Percentiles rank a stretch among this genome's conserved stretches.
Conservation (phyloP, 1,140 invertebrate species). For the Drosophila paulistorum region DNA sequence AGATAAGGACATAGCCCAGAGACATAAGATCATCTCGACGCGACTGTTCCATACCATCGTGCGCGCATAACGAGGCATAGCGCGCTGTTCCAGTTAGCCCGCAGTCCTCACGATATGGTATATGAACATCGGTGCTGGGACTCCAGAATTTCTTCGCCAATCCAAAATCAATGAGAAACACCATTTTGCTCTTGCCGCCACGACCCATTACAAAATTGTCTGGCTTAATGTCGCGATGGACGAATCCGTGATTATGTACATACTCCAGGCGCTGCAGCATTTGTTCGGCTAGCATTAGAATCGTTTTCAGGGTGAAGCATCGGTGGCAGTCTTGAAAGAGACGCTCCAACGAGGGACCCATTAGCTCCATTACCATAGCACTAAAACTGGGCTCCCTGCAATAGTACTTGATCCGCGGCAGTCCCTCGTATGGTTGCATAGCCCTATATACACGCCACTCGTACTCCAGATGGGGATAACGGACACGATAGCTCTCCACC, state of each 20-base stretch:
- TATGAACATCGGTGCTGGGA: constrained; percentile 92
- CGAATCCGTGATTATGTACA: constrained; percentile 97
- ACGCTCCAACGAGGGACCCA: constrained; percentile 97
- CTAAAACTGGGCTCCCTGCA: constrained; percentile 95
- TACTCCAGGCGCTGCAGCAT: constrained; percentile 95
- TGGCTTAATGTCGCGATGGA: constrained; percentile 97
- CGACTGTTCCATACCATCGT: constrained; percentile 94
- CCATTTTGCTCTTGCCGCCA: constrained; percentile 95
- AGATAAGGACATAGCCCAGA: constrained; percentile 97
- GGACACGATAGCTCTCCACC: constrained; percentile 93
- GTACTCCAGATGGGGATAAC: constrained; percentile 96
- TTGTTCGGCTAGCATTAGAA: constrained; percentile 97
- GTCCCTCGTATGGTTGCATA: constrained; percentile 94
- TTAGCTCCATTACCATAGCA: constrained; percentile 97
- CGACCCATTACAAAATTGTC: constrained; percentile 99
- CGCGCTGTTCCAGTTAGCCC: constrained; percentile 97
- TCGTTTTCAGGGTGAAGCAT: constrained; percentile 97
- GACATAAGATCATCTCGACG: constrained; percentile 98
- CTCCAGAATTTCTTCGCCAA: constrained; percentile 97
- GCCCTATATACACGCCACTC: constrained; percentile 96
- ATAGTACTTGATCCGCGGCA: constrained; percentile 96
- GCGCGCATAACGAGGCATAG: constrained; percentile 97
- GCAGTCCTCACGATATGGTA: constrained; percentile 96
- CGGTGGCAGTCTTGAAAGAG: constrained; percentile 97
- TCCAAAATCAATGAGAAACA: constrained; percentile 98